A percentile compares a stretch with the other conserved stretches of the same genome.
phyloP scores from a whole-genome alignment of 2,113 vertebrate species.

The Melanerpes formicivorus region DNA sequence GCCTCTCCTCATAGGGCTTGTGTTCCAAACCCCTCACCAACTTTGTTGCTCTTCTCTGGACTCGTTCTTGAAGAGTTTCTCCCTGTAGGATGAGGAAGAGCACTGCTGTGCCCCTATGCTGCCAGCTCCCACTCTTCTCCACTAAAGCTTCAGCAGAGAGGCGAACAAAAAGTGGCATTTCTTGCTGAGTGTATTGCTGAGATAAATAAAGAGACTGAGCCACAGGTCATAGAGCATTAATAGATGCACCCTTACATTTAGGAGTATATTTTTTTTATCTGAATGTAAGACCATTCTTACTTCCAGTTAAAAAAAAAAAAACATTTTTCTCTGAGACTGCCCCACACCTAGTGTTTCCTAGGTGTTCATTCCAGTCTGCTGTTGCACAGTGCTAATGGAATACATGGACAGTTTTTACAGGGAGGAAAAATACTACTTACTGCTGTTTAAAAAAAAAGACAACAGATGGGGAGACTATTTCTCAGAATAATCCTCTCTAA shows the following conservation, averaged over 20 bases:
- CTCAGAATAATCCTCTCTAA: conserved; percentile 44
- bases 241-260: background rate
- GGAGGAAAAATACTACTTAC: conserved; percentile 5
- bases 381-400: background rate
- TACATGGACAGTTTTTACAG: background rate
- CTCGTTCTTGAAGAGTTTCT: background rate
- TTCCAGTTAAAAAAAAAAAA: background rate
- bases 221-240: background rate
- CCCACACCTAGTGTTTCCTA: background rate
- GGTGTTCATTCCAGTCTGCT: background rate
- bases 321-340: background rate
- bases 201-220: background rate
- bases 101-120: background rate
- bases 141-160: background rate
- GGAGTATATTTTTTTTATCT: background rate
- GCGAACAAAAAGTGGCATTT: background rate
- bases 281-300: background rate
- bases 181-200: rapidly evolving
- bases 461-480: conserved; percentile 10
- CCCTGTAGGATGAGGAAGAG: background rate
- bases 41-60: too few species aligned
- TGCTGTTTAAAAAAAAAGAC: conserved; percentile 26
- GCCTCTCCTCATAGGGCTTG: too few species aligned
- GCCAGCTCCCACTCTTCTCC: background rate
- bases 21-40: too few species aligned